phyloP scores from a whole-genome alignment of 2,888 invertebrate species.

The Agrotis exclamationis region DNA sequence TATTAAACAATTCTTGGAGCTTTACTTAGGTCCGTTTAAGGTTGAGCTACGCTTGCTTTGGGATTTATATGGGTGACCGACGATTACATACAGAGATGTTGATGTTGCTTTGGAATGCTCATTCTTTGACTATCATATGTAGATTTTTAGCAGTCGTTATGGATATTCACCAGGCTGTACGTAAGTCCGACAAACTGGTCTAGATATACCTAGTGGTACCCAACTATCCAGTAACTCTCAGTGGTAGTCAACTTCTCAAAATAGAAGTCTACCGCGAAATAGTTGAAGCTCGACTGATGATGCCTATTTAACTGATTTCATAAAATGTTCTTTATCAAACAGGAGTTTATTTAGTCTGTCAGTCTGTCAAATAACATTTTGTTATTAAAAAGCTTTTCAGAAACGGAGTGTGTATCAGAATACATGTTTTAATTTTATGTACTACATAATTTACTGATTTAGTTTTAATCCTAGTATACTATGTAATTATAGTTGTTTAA shows the following conservation, averaged over 20 bases:
- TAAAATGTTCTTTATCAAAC: neutral
- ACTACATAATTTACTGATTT: slow-evolving; percentile 17
- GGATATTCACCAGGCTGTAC: neutral
- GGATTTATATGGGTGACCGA: neutral
- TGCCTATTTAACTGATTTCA: no score
- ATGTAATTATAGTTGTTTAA: slow-evolving; percentile 36
- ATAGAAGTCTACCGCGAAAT: neutral
- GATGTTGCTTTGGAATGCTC: neutral
- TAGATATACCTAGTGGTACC: neutral
- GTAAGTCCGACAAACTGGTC: neutral
- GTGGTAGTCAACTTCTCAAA: neutral
- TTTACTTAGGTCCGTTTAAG: no score
- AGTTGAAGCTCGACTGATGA: neutral
- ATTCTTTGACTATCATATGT: neutral
- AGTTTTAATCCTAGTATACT: slow-evolving; percentile 18
- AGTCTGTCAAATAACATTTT: neutral
- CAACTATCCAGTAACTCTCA: neutral
- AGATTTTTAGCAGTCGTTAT: neutral
- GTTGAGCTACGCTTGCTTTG: no score
- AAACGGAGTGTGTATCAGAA: neutral
- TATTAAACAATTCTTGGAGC: neutral
- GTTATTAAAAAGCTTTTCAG: neutral
- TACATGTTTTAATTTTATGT: slow-evolving; percentile 12
- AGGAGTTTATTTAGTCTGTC: neutral
- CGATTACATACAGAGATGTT: no score